phyloP scores from a whole-genome alignment of 2,888 invertebrate genomes.

The Malthinus seriepunctatus region DNA sequence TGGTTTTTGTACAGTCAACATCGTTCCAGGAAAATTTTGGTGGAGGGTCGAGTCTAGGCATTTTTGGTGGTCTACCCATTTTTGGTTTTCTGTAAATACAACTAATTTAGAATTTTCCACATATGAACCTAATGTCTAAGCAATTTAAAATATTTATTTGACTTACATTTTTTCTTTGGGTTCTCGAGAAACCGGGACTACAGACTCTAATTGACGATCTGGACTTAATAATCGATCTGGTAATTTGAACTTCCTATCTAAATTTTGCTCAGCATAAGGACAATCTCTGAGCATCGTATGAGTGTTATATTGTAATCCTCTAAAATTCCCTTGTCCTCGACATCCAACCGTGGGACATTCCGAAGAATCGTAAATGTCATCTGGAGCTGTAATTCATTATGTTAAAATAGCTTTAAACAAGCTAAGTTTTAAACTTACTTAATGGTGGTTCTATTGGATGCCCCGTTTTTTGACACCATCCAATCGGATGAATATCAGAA shows the following conservation, averaged over 20 bases:
- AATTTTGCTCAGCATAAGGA: constrained; percentile 70
- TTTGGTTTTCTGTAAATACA: constrained; percentile 44
- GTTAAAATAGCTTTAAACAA: constrained; percentile 12
- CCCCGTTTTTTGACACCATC: constrained; percentile 88
- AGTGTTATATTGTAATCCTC: constrained; percentile 73
- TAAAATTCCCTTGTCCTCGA: constrained; percentile 85
- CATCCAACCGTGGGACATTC: constrained; percentile 87
- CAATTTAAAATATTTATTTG: background rate
- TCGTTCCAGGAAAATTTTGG: constrained; percentile 22
- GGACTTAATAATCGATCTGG: constrained; percentile 59
- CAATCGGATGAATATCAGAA: constrained; percentile 87
- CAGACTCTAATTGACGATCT: constrained; percentile 50
- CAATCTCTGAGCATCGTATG: constrained; percentile 76
- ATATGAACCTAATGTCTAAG: too few species aligned
- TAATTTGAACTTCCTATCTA: constrained; percentile 55
- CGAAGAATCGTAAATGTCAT: constrained; percentile 63
- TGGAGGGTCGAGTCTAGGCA: constrained; percentile 35
- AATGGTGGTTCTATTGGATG: constrained; percentile 86
- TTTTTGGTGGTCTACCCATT: constrained; percentile 47
- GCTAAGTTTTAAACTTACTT: constrained; percentile 58
- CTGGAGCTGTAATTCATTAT: constrained; percentile 58
- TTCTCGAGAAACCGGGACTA: constrained; percentile 50
- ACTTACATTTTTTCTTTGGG: constrained; percentile 47
- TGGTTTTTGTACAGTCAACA: background rate
- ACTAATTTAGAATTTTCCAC: constrained; percentile 8